Evolutionary conservation across 2,797 vertebrate genomes (phyloP).

Genomic region (Anas flavirostris): DNA sequence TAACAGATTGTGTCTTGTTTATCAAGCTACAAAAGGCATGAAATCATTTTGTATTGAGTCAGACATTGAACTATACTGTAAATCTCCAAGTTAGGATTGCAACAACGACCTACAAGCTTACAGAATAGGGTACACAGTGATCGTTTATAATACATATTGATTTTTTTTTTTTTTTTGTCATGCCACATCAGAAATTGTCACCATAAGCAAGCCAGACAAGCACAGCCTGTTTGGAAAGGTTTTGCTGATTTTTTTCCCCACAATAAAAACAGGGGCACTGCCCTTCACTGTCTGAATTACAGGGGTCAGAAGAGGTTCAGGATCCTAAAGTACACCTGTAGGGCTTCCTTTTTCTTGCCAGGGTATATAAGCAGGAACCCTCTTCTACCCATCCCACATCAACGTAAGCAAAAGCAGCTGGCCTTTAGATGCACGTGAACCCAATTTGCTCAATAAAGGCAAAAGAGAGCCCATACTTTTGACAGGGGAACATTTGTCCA

Average conservation of each 20-base stretch:
- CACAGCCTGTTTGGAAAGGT: neutral
- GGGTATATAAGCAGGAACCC: neutral
- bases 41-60: neutral
- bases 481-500: neutral
- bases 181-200: neutral
- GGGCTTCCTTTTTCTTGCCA: neutral
- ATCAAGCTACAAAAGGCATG: neutral
- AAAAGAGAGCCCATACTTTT: neutral
- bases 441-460: neutral
- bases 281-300: neutral
- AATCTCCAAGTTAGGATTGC: neutral
- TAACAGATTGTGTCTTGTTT: too few species aligned
- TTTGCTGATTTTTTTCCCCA: neutral
- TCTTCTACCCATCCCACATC: neutral
- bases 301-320: neutral
- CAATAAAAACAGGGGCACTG: neutral
- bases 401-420: neutral
- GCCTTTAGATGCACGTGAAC: neutral
- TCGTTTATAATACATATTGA: fast-evolving
- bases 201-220: neutral
- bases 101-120: neutral
- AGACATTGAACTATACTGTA: neutral
- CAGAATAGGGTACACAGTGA: neutral
- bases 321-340: neutral
- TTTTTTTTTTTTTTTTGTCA: neutral